These are phyloP conservation scores for Mercenaria mercenaria DNA, from an alignment of 1,140 invertebrate species.

Conservation along the genomic window DNA sequence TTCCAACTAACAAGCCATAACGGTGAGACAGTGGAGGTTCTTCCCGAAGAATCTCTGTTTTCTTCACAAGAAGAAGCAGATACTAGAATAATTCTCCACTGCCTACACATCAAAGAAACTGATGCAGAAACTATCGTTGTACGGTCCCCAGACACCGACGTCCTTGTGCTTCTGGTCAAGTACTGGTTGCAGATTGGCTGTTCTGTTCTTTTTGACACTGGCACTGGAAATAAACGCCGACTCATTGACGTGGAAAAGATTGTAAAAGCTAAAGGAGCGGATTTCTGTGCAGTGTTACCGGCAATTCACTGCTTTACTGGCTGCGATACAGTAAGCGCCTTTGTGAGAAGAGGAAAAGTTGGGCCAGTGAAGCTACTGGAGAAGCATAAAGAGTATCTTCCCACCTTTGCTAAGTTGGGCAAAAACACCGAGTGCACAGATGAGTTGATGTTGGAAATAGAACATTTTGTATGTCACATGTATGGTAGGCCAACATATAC, in stretches of 20 bases:
- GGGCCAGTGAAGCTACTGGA: not conserved
- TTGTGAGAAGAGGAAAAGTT: not conserved
- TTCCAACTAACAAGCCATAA: not conserved
- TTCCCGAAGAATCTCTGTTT: not conserved
- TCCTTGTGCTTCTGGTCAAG: not conserved
- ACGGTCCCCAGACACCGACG: slow-evolving; percentile 22
- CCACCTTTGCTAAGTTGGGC: not conserved
- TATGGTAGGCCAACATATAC: not conserved
- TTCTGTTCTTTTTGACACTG: slow-evolving; percentile 24
- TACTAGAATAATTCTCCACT: slow-evolving; percentile 16
- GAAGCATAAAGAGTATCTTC: not conserved
- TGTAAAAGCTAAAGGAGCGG: not conserved
- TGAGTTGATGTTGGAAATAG: not conserved
- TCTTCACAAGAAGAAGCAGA: slow-evolving; percentile 29
- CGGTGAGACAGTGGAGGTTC: not conserved
- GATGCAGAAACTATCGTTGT: not conserved
- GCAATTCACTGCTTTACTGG: not conserved
- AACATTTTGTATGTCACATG: not conserved
- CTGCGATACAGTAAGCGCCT: slow-evolving; percentile 7
- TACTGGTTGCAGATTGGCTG: not conserved
- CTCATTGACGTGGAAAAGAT: not conserved
- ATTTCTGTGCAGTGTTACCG: not conserved
- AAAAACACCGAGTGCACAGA: not conserved
- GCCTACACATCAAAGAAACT: not conserved
- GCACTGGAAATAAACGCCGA: not conserved